These are phyloP conservation scores for Pangasius djambal DNA, from an alignment of 2,797 vertebrate species.

Conservation along the genomic window DNA sequence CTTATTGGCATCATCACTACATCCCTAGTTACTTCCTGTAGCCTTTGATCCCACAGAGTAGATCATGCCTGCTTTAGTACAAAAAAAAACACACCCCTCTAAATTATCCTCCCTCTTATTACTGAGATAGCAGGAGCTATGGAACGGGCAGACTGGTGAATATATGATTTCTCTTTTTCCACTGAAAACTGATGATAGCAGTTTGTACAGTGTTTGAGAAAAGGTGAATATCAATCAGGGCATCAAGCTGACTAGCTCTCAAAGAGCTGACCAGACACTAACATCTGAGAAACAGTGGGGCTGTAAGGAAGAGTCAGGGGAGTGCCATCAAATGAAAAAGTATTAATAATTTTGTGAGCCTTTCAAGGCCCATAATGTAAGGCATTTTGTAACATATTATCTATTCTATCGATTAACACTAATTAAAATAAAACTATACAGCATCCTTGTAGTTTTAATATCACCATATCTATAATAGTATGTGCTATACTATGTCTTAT, in stretches of 20 bases:
- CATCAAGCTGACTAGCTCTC: slow-evolving; percentile 33
- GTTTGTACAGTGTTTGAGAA: slow-evolving; percentile 21
- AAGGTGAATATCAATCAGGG: slow-evolving; percentile 42
- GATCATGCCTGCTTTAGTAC: background rate
- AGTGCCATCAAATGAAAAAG: background rate
- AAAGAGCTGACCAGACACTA: slow-evolving; percentile 29
- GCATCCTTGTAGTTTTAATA: background rate
- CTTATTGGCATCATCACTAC: background rate
- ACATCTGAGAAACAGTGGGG: background rate
- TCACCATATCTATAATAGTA: background rate
- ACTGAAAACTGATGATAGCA: slow-evolving; percentile 23
- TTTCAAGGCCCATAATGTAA: background rate
- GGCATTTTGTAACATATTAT: background rate
- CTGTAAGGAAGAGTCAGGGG: background rate
- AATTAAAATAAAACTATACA: background rate
- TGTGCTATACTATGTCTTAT: background rate
- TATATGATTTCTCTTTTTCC: background rate
- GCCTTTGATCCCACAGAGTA: slow-evolving; percentile 13
- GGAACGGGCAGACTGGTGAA: slow-evolving; percentile 37
- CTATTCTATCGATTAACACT: background rate
- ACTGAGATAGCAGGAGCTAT: slow-evolving; percentile 27
- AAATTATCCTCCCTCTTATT: slow-evolving; percentile 35
- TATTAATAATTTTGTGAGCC: background rate
- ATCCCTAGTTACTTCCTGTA: background rate
- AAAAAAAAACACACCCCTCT: slow-evolving; percentile 38